Base-by-base conservation (phyloP, 2,888 invertebrate genomes). In the Coelinius sp. region DNA sequence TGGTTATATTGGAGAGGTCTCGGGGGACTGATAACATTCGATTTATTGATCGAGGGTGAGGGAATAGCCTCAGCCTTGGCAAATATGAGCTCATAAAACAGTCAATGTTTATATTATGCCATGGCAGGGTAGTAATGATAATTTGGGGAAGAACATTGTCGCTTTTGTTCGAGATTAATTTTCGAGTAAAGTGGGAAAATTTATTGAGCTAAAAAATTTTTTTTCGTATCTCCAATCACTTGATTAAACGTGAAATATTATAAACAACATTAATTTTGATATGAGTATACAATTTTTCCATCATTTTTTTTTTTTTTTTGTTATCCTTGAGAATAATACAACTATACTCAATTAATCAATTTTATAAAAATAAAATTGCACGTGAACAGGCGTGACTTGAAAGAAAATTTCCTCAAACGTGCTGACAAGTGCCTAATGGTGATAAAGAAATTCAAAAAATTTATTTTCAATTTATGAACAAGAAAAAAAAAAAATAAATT, bases 391-490 rank as follows among this genome's bases (percentile, higher is more conserved):
- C 52, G 52, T 52, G 52, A 52, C 24, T 17, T 24, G 20, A 17
- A 17, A 52, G 41, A 52, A 22, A 24, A 35, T 22, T 52, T 52
- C 24, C 20, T 52, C 52, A 52, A 52, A 52, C 20, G 52, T 52
- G 52, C 52, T 52, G 49, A 49, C 22, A 49, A 49, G 52, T 52
- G 52, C 52, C 52, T 52, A 24, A 52, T 22, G 12, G 52, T 52
- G 52, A 22, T 52, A 22, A 49, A 49, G 22, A 49, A 20, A 49
- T 49, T 22, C 20, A 20, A 20, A 20, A 24, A 52, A 22, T 35
- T 35, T 35, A 1, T 35, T 35, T 35, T 35, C 35, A 10, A 35
- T 2, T 35, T 6, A 35, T 35, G 35, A n/a, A n/a, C n/a, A n/a
- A n/a, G 2, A 35, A 35, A 35, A 10, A 35, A 10, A 10, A 35